phyloP scores from a whole-genome alignment of 2,888 invertebrate genomes.

The Latheticus oryzae region DNA sequence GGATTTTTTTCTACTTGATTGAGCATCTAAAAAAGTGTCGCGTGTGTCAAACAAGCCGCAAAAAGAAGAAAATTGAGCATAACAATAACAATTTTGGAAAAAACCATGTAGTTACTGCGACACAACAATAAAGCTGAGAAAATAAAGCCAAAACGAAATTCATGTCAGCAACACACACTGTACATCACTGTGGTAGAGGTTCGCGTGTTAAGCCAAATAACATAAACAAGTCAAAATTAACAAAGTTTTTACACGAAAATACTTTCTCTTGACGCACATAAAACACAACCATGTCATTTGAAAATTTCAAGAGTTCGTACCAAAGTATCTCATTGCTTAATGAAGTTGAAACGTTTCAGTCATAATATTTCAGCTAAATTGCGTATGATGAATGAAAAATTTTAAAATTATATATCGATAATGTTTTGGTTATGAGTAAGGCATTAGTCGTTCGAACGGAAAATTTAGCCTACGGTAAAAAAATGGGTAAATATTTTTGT shows the following conservation, averaged over 20 bases:
- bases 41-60: background rate
- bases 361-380: background rate
- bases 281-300: conserved; percentile 3
- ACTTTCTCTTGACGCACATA: conserved; percentile 3
- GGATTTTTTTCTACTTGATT: no score
- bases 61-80: conserved; percentile 1
- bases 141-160: conserved; percentile 4
- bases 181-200: conserved; percentile 3
- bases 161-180: conserved; percentile 4
- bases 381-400: conserved; percentile 3
- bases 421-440: conserved; percentile 12
- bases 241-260: conserved; percentile 24
- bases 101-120: background rate
- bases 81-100: conserved; percentile 8
- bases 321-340: background rate
- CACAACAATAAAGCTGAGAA: conserved; percentile 3
- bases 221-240: conserved; percentile 23
- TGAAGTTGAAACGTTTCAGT: no score
- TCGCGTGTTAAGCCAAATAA: conserved; percentile 9
- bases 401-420: conserved; percentile 18
- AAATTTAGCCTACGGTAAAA: conserved; percentile 7
- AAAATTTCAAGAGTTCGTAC: conserved; percentile 1
- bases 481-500: no score
- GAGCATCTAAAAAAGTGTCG: background rate
- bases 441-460: conserved; percentile 14